These are phyloP conservation scores for Drosophila bipectinata DNA, from an alignment of 1,140 invertebrate species.

Conservation along the genomic window DNA sequence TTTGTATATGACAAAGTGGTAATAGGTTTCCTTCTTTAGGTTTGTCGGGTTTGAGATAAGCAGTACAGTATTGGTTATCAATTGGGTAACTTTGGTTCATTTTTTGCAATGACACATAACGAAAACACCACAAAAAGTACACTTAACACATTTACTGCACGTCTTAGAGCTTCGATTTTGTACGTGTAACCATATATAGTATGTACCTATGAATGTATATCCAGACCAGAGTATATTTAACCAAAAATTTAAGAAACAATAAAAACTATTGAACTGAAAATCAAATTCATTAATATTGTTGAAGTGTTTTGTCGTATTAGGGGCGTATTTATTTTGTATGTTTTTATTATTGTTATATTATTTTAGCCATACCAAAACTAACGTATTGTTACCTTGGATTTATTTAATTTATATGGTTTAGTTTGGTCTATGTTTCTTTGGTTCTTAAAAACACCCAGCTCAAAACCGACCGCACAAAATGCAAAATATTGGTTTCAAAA, in stretches of 20 bases:
- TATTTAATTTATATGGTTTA: constrained; percentile 9
- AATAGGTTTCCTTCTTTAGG: constrained; percentile 12
- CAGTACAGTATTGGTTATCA: constrained; percentile 43
- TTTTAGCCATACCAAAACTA: constrained; percentile 54
- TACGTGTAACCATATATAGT: constrained; percentile 54
- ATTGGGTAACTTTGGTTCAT: constrained; percentile 50
- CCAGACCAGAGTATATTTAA: constrained; percentile 36
- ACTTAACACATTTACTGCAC: constrained; percentile 78
- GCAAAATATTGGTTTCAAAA: constrained; percentile 58
- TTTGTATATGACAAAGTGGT: constrained; percentile 27
- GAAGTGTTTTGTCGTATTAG: constrained; percentile 47
- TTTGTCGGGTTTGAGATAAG: constrained; percentile 20
- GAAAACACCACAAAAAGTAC: constrained; percentile 69
- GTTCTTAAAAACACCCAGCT: constrained; percentile 66
- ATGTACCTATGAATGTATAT: constrained; percentile 36
- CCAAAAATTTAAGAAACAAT: constrained; percentile 56
- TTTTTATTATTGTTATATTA: constrained; percentile 13
- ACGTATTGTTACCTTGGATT: constrained; percentile 27
- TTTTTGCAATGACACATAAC: constrained; percentile 57
- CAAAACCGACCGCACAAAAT: constrained; percentile 75
- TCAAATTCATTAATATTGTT: constrained; percentile 64
- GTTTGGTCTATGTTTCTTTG: constrained; percentile 16
- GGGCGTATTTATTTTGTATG: constrained; percentile 5
- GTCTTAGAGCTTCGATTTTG: constrained; percentile 82
- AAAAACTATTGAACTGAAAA: constrained; percentile 48